Base-by-base conservation (phyloP, 2,113 vertebrate genomes). In the Calypte anna region DNA sequence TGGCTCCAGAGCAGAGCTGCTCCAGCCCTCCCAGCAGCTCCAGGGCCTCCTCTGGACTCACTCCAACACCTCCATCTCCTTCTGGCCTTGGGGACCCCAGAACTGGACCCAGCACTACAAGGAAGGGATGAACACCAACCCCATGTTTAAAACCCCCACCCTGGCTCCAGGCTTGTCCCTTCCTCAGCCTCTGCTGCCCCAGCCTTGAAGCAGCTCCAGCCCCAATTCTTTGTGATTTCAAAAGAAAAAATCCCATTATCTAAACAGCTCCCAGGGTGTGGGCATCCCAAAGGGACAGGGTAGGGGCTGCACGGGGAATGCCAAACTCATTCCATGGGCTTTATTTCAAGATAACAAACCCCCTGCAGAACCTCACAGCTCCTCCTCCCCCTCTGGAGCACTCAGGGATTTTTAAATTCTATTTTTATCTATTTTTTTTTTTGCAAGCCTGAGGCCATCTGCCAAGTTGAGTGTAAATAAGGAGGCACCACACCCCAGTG, bases 401-500 rank as follows among this genome's bases (percentile, higher is more conserved):
- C 40, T 40, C 40, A 40, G 40, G 10, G 40, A 40, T 40, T 38
- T 38, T 38, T 38, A 40, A 40, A 27, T 44, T 74, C 20, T 7
- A 0, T 30, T 53, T n/a, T 53, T n/a, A 21, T 22, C 7, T 10
- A 8, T 43, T 20, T n/a, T 48, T 48, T 59, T 18, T 55, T 30
- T 30, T 19, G 10, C 38, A 81, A 85, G 51, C 1, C 33, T 1
- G 1, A 78, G 51, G 72, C 70, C 18, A 2, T 20, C 63, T 50
- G 67, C 69, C 82, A 50, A 36, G 40, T 13, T 16, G 50, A 50
- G 74, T 51, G 53, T 78, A 96, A 96, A 97, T 54, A 95, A 97
- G 91, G 88, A 97, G 96, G 70, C 94, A 6, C 96, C 95, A 98
- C 98, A 97, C 97, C 82, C 97, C 97, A 86, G 95, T 98, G 98